Base-by-base conservation (phyloP, 2,113 vertebrate genomes). In the Ctenodactylus gundi region DNA sequence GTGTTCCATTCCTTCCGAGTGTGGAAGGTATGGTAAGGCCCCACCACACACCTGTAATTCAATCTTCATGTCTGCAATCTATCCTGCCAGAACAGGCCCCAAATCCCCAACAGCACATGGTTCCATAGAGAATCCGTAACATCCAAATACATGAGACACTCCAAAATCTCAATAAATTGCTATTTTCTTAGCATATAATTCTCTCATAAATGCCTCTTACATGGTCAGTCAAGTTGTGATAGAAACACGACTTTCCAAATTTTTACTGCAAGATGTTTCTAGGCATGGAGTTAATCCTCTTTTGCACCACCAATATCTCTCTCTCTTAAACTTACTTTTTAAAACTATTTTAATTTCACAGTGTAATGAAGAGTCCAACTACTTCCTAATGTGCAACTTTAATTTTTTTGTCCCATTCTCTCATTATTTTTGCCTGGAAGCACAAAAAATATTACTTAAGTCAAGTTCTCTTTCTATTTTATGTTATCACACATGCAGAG, bases 401-500 rank as follows among this genome's bases (percentile, higher is more conserved):
- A 64, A 64, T 6, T 14, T 21, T 39, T 90, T 41, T 20, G 12
- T 34, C 4, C 68, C 14, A 29, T n/a, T 53, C 20, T 2, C 29
- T n/a, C 3, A 2, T 86, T 25, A n/a, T 31, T 76, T 53, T 57
- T 21, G 80, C 29, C 72, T 14, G 7, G 27, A 6, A 58, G 39
- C 23, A 76, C 7, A 0, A 13, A 44, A 44, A 27, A 7, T 21
- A n/a, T 6, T 25, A 25, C 3, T 80, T 67, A 49, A 49, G 7
- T 65, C 31, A 41, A 72, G 20, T 58, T 89, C 39, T 64, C 4
- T 46, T 64, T 65, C 39, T 60, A n/a, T 13, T 65, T 34, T 46
- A 41, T 46, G 4, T 34, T 25, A 57, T 51, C 36, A 4, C 0
- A 0, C 10, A n/a, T 3, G n/a, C 2, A 39, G 34, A 2, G 36